These are phyloP conservation scores for Dysdera silvatica DNA, from an alignment of 1,140 invertebrate species.

Conservation along the genomic window DNA sequence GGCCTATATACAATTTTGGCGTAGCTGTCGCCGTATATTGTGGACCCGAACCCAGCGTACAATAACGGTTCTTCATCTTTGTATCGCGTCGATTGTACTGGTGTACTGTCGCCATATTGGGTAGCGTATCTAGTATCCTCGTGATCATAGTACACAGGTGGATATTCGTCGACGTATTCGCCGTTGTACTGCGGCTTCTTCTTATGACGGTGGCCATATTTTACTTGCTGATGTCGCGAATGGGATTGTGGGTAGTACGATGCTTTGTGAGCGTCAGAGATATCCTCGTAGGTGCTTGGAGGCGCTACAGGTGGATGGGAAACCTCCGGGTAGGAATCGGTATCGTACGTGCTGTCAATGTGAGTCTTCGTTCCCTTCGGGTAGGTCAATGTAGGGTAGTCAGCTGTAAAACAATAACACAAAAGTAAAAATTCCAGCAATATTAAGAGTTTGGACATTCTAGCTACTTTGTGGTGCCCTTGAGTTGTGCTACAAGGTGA, in stretches of 20 bases:
- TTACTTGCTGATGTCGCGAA: too few species aligned
- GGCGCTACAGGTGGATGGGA: conserved; percentile 24
- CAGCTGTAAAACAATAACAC: too few species aligned
- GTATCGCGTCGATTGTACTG: neutral
- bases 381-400: too few species aligned
- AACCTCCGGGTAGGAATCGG: conserved; percentile 4
- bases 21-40: conserved; percentile 22
- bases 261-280: conserved; percentile 8
- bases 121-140: too few species aligned
- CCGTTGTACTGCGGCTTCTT: neutral
- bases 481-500: too few species aligned
- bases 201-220: neutral
- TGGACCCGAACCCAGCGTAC: conserved; percentile 19
- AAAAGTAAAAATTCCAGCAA: too few species aligned
- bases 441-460: too few species aligned
- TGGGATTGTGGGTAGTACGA: neutral
- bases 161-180: conserved; percentile 11
- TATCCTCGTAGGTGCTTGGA: conserved; percentile 9
- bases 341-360: too few species aligned
- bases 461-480: too few species aligned
- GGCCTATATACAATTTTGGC: conserved; percentile 11
- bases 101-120: neutral
- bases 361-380: too few species aligned
- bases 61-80: neutral
- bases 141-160: conserved; percentile 13